A percentile compares a stretch with the other conserved stretches of the same genome.
Evolutionary conservation across 30 jellyfish, hydroid and myxozoan genomes (phyloP).

Genomic region (Aurelia sp.): DNA sequence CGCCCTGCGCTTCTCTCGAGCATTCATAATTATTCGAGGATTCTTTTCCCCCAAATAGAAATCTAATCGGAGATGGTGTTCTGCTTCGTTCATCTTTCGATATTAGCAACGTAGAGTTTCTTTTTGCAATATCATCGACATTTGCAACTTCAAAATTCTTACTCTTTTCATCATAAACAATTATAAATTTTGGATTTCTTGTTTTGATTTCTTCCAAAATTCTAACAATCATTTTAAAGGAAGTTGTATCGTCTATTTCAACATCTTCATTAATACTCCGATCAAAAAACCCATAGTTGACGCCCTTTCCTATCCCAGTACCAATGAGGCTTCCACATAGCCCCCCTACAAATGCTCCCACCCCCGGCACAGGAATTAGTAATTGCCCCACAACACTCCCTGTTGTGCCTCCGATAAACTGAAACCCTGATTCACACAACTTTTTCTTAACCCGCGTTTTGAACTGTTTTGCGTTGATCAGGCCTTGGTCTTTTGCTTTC

Average conservation of each 20-base stretch:
- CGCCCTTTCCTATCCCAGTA: slow-evolving; percentile 96
- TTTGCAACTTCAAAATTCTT: slow-evolving; percentile 42
- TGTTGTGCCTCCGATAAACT: slow-evolving; percentile 98
- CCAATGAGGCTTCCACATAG: slow-evolving; percentile 98
- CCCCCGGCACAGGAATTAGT: slow-evolving; percentile 94
- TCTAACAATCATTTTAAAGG: slow-evolving; percentile 22
- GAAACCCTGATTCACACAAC: slow-evolving; percentile 97
- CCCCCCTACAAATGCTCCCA: slow-evolving; percentile 99
- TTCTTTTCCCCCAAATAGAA: neutral
- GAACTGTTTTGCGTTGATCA: slow-evolving; percentile 81
- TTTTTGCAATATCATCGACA: slow-evolving; percentile 25
- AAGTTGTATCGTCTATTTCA: neutral
- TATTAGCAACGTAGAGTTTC: neutral
- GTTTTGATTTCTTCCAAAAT: slow-evolving; percentile 23
- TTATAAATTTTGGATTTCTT: slow-evolving; percentile 59
- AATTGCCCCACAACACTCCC: slow-evolving; percentile 98
- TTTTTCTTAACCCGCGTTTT: slow-evolving; percentile 81
- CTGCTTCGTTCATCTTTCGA: neutral
- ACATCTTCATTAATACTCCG: slow-evolving; percentile 10
- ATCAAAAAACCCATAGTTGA: slow-evolving; percentile 90
- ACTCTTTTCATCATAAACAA: slow-evolving; percentile 60
- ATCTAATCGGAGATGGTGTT: neutral
- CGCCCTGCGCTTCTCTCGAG: neutral
- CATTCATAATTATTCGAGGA: neutral
- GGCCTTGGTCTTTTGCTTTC: slow-evolving; percentile 85